phyloP scores from a whole-genome alignment of 2,113 vertebrate genomes.

The Scopus umbretta region DNA sequence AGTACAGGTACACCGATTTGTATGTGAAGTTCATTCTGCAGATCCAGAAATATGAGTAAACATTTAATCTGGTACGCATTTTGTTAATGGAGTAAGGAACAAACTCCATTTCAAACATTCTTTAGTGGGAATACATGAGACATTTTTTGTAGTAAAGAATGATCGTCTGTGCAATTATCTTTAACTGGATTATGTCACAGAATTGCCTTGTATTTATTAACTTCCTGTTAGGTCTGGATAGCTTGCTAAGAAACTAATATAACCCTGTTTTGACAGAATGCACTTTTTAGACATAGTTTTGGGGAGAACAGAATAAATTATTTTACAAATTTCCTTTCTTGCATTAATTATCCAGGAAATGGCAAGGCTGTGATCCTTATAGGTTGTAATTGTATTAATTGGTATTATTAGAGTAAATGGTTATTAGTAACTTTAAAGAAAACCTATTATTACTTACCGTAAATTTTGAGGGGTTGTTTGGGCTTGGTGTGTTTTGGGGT shows the following conservation, averaged over 20 bases:
- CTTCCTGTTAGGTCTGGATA: neutral
- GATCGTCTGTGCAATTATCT: neutral
- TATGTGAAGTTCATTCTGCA: neutral
- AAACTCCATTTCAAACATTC: neutral
- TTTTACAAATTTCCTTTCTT: neutral
- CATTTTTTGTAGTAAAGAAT: neutral
- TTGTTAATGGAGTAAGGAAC: neutral
- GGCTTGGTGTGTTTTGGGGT: too few relatives aligned
- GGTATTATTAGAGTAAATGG: neutral
- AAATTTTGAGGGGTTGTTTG: too few relatives aligned
- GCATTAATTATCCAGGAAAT: neutral
- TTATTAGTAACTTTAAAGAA: neutral
- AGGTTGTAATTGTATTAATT: neutral
- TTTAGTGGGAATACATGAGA: neutral
- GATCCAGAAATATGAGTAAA: neutral
- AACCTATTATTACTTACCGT: neutral
- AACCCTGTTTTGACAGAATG: neutral
- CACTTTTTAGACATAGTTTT: neutral
- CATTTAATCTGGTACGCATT: neutral
- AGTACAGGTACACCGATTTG: neutral
- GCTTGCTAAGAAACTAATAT: neutral
- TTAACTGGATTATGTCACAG: neutral
- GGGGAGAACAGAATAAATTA: neutral
- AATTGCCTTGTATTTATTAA: neutral
- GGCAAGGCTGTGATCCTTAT: neutral